Conservation (phyloP, 2,797 vertebrate species). For the Myotis findleyi region DNA sequence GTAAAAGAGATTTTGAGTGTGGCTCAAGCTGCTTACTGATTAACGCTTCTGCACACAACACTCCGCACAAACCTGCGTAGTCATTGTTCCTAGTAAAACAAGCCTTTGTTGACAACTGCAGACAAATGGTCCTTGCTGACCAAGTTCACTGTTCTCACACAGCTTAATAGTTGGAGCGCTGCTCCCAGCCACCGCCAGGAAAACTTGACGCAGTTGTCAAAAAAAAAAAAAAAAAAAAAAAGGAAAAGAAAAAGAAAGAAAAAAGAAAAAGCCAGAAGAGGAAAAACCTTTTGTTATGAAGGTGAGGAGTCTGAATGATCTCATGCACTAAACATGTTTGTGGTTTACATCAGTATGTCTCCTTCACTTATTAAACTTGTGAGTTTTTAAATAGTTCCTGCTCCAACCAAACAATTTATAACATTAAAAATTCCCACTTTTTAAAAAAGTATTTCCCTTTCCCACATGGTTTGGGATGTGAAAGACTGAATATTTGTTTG, state of each 20-base stretch:
- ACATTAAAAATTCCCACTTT: constrained; percentile 67
- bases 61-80: constrained; percentile 77
- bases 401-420: constrained; percentile 33
- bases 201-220: constrained; percentile 66
- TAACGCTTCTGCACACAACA: constrained; percentile 84
- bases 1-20: constrained; percentile 85
- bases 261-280: background rate
- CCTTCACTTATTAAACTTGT: constrained; percentile 68
- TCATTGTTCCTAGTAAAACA: constrained; percentile 87
- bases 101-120: constrained; percentile 83
- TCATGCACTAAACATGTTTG: constrained; percentile 48
- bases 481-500: constrained; percentile 67
- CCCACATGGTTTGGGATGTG: constrained; percentile 60
- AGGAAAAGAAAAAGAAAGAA: background rate
- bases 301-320: constrained; percentile 62
- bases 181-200: constrained; percentile 60
- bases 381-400: constrained; percentile 58
- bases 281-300: constrained; percentile 73
- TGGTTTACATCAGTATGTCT: constrained; percentile 63
- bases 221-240: background rate
- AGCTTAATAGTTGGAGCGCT: constrained; percentile 78
- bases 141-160: constrained; percentile 86
- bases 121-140: constrained; percentile 81
- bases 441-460: constrained; percentile 59
- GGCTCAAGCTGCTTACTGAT: constrained; percentile 87